A percentile compares a stretch with the other conserved stretches of the same genome.
These are phyloP conservation scores for Serrognathus titanus DNA, from an alignment of 2,888 invertebrate genomes.

Conservation along the genomic window DNA sequence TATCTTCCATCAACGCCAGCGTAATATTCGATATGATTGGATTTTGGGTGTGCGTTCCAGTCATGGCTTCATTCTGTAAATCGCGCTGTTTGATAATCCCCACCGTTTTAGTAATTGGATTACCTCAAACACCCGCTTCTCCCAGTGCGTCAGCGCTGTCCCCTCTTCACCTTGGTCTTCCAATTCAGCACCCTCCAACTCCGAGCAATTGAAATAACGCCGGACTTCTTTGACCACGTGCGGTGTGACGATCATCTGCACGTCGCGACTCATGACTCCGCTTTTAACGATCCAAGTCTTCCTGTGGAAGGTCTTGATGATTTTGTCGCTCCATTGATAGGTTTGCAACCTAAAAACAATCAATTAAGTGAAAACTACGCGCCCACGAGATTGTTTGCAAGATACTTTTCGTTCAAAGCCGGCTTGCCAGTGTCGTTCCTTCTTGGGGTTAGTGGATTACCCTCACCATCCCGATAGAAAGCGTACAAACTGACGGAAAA, in stretches of 20 bases:
- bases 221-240: conserved; percentile 84
- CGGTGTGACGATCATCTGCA: conserved; percentile 67
- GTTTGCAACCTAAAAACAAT: conserved; percentile 69
- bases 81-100: not conserved
- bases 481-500: conserved; percentile 97
- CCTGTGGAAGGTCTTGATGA: conserved; percentile 72
- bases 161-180: conserved; percentile 99
- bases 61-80: conserved; percentile 95
- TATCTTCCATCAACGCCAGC: conserved; percentile 95
- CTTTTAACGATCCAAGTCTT: conserved; percentile 42
- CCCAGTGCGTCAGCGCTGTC: conserved; percentile 96
- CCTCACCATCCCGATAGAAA: conserved; percentile 89
- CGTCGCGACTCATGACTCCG: conserved; percentile 43
- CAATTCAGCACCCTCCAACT: conserved; percentile 91
- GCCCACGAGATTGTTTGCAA: conserved; percentile 27
- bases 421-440: conserved; percentile 85
- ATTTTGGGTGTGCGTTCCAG: conserved; percentile 97
- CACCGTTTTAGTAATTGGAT: not conserved
- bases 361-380: not conserved
- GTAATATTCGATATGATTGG: conserved; percentile 95
- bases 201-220: conserved; percentile 80
- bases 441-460: conserved; percentile 80
- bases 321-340: conserved; percentile 90
- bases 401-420: conserved; percentile 78
- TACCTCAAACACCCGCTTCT: conserved; percentile 89